Percentiles rank a stretch among this genome's conserved stretches.
phyloP scores from a whole-genome alignment of 2,797 vertebrate genomes.

The Tinamus major region DNA sequence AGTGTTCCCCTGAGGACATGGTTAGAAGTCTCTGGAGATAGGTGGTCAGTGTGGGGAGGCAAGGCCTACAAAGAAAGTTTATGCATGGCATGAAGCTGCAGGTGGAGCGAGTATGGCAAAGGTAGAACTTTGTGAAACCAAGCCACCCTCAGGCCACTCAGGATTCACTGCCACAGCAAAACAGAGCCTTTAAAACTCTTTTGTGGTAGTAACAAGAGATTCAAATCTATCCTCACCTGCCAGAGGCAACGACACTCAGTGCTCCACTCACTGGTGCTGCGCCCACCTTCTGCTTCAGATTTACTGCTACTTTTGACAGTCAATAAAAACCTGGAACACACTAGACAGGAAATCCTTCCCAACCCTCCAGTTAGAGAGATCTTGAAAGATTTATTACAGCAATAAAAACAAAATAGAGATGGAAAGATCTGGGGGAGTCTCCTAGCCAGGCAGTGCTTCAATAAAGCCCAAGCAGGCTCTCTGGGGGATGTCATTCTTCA shows the following conservation, averaged over 20 bases:
- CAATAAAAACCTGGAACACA: slow-evolving; percentile 62
- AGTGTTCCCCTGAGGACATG: background rate
- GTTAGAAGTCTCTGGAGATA: background rate
- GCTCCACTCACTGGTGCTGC: background rate
- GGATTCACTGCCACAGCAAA: background rate
- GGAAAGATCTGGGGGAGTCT: slow-evolving; percentile 15
- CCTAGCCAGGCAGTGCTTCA: slow-evolving; percentile 15
- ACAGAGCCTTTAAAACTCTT: background rate
- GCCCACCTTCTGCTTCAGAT: slow-evolving; percentile 43
- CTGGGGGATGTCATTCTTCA: slow-evolving; percentile 14
- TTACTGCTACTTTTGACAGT: slow-evolving; percentile 55
- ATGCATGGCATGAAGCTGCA: background rate
- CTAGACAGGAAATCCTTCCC: slow-evolving; percentile 59
- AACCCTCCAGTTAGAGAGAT: slow-evolving; percentile 33
- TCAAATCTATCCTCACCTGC: background rate
- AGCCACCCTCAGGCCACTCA: background rate
- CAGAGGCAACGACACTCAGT: background rate
- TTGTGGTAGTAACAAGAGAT: background rate
- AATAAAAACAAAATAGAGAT: slow-evolving; percentile 63
- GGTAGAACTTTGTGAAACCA: background rate
- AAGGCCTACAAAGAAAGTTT: background rate
- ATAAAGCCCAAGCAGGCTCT: slow-evolving; percentile 58
- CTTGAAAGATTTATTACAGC: slow-evolving; percentile 58
- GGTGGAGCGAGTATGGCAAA: background rate
- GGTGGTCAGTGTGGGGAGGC: background rate